Conservation (phyloP, 37 sponge, comb jelly and placozoan genomes). For the Axinella damicornis region DNA sequence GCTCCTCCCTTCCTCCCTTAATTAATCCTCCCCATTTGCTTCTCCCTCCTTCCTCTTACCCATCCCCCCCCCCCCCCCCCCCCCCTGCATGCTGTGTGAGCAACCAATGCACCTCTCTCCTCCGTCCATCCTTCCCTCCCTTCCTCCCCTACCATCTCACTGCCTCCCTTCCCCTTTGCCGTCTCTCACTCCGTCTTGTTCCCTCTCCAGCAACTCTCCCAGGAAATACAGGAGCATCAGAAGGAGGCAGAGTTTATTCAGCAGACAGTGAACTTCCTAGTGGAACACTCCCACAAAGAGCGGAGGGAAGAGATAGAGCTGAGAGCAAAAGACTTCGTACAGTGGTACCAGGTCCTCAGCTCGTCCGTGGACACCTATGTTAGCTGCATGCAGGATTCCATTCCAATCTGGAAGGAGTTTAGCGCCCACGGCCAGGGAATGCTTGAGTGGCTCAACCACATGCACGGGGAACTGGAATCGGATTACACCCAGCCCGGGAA, state of each 20-base stretch:
- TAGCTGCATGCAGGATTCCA: constrained; percentile 38
- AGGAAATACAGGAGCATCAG: constrained; percentile 31
- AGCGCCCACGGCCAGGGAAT: constrained; percentile 1
- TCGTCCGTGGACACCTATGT: constrained; percentile 5
- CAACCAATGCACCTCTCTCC: too few species aligned
- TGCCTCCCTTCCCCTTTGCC: too few species aligned
- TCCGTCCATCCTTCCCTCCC: too few species aligned
- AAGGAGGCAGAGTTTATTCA: constrained; percentile 29
- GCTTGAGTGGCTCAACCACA: constrained; percentile 22
- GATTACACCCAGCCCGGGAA: constrained; percentile 37
- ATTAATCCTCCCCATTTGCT: too few species aligned
- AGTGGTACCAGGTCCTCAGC: not conserved
- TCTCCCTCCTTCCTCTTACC: too few species aligned
- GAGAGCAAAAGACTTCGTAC: constrained; percentile 37
- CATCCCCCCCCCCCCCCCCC: too few species aligned
- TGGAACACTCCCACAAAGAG: constrained; percentile 49
- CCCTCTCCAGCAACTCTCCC: constrained; percentile 8
- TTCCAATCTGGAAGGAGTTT: constrained; percentile 73
- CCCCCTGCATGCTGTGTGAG: too few species aligned
- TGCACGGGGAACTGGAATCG: constrained; percentile 33
- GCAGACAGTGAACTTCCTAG: constrained; percentile 38
- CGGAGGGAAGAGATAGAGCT: constrained; percentile 17
- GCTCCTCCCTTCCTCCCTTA: too few species aligned
- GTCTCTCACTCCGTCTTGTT: too few species aligned
- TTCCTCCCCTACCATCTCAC: too few species aligned